Base-by-base conservation (phyloP, 2,113 vertebrate genomes). In the Tonatia bakeri region DNA sequence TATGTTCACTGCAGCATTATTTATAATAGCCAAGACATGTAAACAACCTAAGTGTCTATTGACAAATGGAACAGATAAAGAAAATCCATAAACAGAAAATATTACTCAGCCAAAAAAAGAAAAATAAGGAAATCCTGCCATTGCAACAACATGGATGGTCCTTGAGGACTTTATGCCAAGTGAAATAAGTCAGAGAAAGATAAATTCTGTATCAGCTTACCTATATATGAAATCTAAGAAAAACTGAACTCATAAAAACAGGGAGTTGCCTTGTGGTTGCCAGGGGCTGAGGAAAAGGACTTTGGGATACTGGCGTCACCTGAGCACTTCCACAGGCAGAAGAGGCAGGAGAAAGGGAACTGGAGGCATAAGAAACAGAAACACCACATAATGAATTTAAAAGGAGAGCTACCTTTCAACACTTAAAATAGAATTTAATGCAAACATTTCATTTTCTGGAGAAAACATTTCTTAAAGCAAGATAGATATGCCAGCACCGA, bases 381-480 rank as follows among this genome's bases (percentile, higher is more conserved):
- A 9, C 38, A 70, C 4, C 64, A 84, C 54, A 19, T 19, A 50
- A 56, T 33, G 22, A 89, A 79, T 56, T 79, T 73, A 96, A 87
- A n/a, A 28, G 15, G 1, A 92, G 16, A 93, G 22, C 17, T 80
- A 56, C 8, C 7, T 69, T 47, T 54, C 4, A 50, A 72, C 38
- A 36, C 56, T 70, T 94, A 64, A 67, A 89, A 70, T 43, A 67
- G 22, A 40, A 59, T 65, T 67, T 56, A 79, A 82, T 47, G 20
- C n/a, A 93, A 89, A 33, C 31, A 79, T 50, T 94, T 61, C n/a
- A 73, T 91, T 96, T 94, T 85, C 72, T 54, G 22, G 15, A 94
- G 79, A 95, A 88, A 19, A n/a, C 7, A 15, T 80, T 90, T 92
- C 50, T 82, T 86, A 80, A 93, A 90, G 20, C 40, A 75, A 90